Evolutionary conservation across 2,888 invertebrate genomes (phyloP).

Genomic region (Alsophila aescularia): DNA sequence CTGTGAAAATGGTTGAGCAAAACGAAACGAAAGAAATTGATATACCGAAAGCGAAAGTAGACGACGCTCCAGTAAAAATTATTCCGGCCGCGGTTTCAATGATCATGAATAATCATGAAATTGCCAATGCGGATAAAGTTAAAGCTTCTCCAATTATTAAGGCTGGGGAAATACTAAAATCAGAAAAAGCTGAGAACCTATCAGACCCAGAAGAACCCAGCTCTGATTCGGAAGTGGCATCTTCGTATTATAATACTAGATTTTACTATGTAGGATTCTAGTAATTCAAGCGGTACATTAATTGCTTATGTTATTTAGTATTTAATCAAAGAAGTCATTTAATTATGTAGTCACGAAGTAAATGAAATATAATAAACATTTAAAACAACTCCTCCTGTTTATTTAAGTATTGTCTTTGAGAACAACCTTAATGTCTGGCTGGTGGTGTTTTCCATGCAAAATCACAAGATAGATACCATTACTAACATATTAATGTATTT

Average conservation of each 20-base stretch:
- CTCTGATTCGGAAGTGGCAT: constrained; percentile 69
- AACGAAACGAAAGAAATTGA: constrained; percentile 37
- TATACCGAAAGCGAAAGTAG: constrained; percentile 38
- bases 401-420: too few relatives aligned
- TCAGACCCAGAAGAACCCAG: constrained; percentile 43
- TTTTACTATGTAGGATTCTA: constrained; percentile 59
- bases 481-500: too few relatives aligned
- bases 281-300: background rate
- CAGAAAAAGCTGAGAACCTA: constrained; percentile 40
- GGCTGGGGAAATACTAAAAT: constrained; percentile 26
- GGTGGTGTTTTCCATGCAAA: background rate
- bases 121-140: constrained; percentile 26
- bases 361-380: constrained; percentile 25
- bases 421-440: background rate
- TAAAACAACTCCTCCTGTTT: background rate
- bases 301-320: constrained; percentile 25
- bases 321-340: constrained; percentile 26
- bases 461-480: too few relatives aligned
- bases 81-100: constrained; percentile 50
- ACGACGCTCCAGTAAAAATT: constrained; percentile 37
- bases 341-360: constrained; percentile 12
- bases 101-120: constrained; percentile 35
- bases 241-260: constrained; percentile 72
- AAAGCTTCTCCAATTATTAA: constrained; percentile 33
- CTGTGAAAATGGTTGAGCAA: constrained; percentile 35